These are phyloP conservation scores for Lutjanus erythropterus DNA, from an alignment of 2,113 vertebrate genomes.

Conservation along the genomic window DNA sequence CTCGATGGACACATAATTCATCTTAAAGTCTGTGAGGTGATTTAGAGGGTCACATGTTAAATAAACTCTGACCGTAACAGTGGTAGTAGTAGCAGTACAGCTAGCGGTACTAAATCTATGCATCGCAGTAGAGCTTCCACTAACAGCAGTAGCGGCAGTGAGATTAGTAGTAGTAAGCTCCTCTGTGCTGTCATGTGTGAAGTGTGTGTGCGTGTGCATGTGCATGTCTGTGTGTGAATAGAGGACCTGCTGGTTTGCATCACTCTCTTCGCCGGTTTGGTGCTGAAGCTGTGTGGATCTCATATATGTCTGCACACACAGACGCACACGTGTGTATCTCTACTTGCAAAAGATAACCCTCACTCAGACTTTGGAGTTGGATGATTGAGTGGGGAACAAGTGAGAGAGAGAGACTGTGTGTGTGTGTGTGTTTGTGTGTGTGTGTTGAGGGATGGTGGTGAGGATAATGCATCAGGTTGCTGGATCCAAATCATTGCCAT, in stretches of 20 bases:
- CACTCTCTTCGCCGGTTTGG: slow-evolving; percentile 23
- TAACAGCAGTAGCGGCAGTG: not conserved
- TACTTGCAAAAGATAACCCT: not conserved
- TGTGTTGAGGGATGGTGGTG: no score
- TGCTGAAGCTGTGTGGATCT: slow-evolving; percentile 34
- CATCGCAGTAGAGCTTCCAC: not conserved
- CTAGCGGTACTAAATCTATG: no score
- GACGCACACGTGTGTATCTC: not conserved
- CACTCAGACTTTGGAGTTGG: no score
- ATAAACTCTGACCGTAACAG: no score
- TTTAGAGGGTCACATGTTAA: no score
- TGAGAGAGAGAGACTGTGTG: no score
- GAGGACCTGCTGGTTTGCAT: slow-evolving; percentile 14
- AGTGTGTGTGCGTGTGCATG: not conserved
- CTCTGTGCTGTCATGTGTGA: not conserved
- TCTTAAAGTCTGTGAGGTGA: no score
- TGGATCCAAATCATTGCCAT: no score
- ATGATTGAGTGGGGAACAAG: no score
- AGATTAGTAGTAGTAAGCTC: not conserved
- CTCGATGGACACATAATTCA: no score
- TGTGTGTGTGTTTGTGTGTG: no score
- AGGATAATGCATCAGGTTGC: no score
- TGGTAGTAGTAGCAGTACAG: not conserved
- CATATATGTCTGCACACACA: slow-evolving; percentile 26
- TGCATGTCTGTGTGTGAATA: not conserved